Base-by-base conservation (phyloP, 2,888 invertebrate genomes). In the Xanthorhoe spadicearia region DNA sequence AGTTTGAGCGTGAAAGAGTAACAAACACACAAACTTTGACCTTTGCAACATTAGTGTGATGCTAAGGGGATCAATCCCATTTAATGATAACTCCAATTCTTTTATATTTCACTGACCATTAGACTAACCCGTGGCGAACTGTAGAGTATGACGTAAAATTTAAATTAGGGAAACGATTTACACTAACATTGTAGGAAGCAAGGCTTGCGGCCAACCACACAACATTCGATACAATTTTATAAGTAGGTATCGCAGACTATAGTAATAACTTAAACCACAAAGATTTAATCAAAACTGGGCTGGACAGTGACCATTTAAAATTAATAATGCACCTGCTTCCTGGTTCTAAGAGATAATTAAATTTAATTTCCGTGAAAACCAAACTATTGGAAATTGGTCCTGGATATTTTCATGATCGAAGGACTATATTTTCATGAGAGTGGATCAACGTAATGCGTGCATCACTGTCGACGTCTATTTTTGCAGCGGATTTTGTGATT, bases 241-340 rank as follows among this genome's bases (percentile, higher is more conserved):
- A 48, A 15, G 48, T 23, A 23, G 23, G 38, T 43, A 43, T 13
- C 13, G 5, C 8, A 48, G 5, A 48, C 15, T 13, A 48, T 48
- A 48, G 48, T 13, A 13, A 13, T 43, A 43, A 1, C 38, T 17
- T 70, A 62, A 38, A 64, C 70, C 66, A 55, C 61, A 68, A 17
- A 67, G 66, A 69, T 72, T 65, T 65, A 65, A 74, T 74, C 68
- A 61, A 65, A 59, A 66, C 60, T 28, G 68, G 70, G 71, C 61
- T 69, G 70, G 38, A 67, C 66, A 60, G 64, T 68, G 56, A 63
- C 55, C 67, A 68, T 66, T 68, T 65, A 59, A 66, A 71, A 69
- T 66, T 71, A 71, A 73, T 67, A 55, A 62, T 68, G 61, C 28
- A 66, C 13, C 51, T 19, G 63, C 60, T 73, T 71, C 70, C 71